Percentiles rank a stretch among this genome's conserved stretches.
phyloP scores from a whole-genome alignment of 1,140 invertebrate genomes.

The Leptinotarsa defecta region DNA sequence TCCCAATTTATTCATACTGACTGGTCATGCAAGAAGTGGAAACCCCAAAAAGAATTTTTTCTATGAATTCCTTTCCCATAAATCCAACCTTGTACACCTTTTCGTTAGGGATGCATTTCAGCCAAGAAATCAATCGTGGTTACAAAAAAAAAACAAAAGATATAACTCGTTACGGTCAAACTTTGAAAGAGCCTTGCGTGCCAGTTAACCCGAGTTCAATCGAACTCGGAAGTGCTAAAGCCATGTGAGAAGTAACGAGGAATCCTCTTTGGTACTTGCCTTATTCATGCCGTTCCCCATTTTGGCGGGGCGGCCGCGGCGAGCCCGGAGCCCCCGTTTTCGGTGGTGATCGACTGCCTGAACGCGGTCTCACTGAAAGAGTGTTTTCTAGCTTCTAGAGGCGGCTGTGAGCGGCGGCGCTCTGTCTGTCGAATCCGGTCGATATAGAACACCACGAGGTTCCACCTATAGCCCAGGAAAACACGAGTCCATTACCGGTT shows the following conservation, averaged over 20 bases:
- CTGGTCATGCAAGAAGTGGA: too few species aligned
- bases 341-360: conserved; percentile 14
- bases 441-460: conserved; percentile 23
- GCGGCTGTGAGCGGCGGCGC: conserved; percentile 18
- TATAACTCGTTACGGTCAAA: too few species aligned
- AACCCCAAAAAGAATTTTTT: too few species aligned
- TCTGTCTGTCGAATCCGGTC: conserved; percentile 22
- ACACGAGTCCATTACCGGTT: neutral
- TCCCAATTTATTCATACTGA: too few species aligned
- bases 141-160: too few species aligned
- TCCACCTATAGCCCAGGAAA: neutral
- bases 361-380: neutral
- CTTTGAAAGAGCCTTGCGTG: too few species aligned
- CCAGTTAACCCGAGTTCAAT: too few species aligned
- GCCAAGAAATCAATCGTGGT: too few species aligned
- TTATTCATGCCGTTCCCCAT: conserved; percentile 23
- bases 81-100: too few species aligned
- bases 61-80: too few species aligned
- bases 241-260: conserved; percentile 1
- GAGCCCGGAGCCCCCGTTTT: conserved; percentile 14
- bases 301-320: conserved; percentile 20
- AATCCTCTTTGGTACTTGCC: conserved; percentile 15
- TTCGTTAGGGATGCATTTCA: too few species aligned
- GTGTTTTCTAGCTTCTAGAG: neutral
- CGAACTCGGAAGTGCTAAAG: neutral